A percentile compares a stretch with the other conserved stretches of the same genome.
phyloP scores from a whole-genome alignment of 92 coral and sea anemone species.

The Porites lobata region DNA sequence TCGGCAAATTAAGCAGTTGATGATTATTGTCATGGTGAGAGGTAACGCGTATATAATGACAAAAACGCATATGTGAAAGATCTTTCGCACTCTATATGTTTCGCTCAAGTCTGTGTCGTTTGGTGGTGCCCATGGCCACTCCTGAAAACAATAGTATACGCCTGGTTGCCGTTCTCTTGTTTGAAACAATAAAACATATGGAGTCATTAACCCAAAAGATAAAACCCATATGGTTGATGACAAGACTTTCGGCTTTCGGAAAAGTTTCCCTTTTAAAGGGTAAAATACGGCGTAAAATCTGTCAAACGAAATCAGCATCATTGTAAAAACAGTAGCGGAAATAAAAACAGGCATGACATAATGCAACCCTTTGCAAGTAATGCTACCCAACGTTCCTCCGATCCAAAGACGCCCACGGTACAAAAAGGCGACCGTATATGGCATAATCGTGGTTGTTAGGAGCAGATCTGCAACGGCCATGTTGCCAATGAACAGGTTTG shows the following conservation, averaged over 20 bases:
- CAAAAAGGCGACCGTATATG: constrained; percentile 37
- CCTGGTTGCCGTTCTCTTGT: neutral
- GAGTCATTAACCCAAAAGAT: constrained; percentile 48
- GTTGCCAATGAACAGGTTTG: constrained; percentile 63
- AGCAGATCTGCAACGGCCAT: constrained; percentile 73
- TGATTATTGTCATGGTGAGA: neutral
- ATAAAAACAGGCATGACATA: constrained; percentile 55
- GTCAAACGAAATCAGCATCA: constrained; percentile 54
- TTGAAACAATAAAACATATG: neutral
- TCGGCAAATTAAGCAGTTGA: constrained; percentile 43
- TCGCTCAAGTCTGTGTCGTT: neutral
- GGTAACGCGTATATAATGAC: constrained; percentile 38
- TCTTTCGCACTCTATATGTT: constrained; percentile 17
- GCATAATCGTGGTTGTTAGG: constrained; percentile 43
- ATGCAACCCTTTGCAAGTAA: constrained; percentile 49
- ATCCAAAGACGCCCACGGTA: constrained; percentile 22
- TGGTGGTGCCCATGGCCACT: constrained; percentile 47
- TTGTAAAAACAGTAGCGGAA: constrained; percentile 62
- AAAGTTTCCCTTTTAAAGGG: constrained; percentile 45
- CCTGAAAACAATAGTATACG: neutral
- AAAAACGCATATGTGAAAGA: constrained; percentile 40
- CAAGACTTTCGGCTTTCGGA: constrained; percentile 48
- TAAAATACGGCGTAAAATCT: constrained; percentile 59
- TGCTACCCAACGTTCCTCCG: constrained; percentile 37
- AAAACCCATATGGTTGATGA: constrained; percentile 44